Conservation (phyloP, 1,140 invertebrate genomes). For the Cydia strobilella region DNA sequence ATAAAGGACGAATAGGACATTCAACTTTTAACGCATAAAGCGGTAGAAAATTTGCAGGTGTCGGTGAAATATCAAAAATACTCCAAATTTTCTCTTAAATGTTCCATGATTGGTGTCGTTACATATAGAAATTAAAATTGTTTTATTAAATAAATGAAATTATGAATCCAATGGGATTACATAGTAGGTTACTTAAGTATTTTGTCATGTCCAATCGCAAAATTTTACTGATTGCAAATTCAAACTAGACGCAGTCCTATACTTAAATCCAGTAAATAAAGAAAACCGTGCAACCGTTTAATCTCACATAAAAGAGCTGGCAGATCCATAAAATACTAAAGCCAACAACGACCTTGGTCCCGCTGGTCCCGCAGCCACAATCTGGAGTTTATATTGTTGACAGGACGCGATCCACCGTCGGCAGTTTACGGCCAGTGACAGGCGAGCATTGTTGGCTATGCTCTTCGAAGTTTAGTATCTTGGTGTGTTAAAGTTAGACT, state of each 20-base stretch:
- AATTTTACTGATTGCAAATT: too few species aligned
- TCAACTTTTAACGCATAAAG: too few species aligned
- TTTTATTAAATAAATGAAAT: too few species aligned
- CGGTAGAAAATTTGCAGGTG: too few species aligned
- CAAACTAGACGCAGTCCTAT: background rate
- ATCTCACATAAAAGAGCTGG: conserved; percentile 1
- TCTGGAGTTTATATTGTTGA: conserved; percentile 56
- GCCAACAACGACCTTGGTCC: conserved; percentile 33
- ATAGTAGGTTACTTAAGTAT: too few species aligned
- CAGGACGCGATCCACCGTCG: conserved; percentile 46
- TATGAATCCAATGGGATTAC: too few species aligned
- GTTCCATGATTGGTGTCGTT: too few species aligned
- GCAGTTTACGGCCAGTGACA: conserved; percentile 55
- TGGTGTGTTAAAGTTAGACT: background rate
- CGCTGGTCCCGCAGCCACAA: conserved; percentile 38
- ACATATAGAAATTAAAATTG: too few species aligned
- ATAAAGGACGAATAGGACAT: too few species aligned
- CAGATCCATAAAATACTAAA: conserved; percentile 20
- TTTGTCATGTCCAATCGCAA: too few species aligned
- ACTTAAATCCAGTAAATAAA: background rate
- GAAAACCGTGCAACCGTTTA: background rate
- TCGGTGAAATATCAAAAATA: too few species aligned
- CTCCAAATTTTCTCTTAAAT: too few species aligned
- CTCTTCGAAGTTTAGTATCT: conserved; percentile 35
- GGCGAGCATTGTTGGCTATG: conserved; percentile 54